These are phyloP conservation scores for Eupithecia centaureata DNA, from an alignment of 2,888 invertebrate species.

Conservation along the genomic window DNA sequence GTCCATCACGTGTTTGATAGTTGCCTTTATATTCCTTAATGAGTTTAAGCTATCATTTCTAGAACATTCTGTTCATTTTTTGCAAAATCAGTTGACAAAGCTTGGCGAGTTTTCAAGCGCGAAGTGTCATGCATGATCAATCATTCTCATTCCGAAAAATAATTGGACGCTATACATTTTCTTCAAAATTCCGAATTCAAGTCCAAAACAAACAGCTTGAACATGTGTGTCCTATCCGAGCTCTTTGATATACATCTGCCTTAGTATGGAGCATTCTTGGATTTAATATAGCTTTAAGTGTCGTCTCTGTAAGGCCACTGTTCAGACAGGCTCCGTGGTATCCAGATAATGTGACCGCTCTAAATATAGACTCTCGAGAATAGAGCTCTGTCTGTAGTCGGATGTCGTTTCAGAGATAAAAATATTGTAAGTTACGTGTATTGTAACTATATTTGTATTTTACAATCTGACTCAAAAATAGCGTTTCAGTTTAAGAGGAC, in stretches of 20 bases:
- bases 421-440: not conserved
- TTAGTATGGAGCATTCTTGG: slow-evolving; percentile 23
- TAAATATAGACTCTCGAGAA: slow-evolving; percentile 12
- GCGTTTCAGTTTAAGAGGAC: not conserved
- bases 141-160: not conserved
- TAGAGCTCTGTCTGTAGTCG: slow-evolving; percentile 3
- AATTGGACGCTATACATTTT: not conserved
- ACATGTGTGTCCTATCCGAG: not conserved
- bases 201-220: not conserved
- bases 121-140: not conserved
- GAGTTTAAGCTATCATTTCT: too few species aligned
- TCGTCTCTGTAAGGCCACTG: slow-evolving; percentile 29
- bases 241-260: slow-evolving; percentile 17
- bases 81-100: not conserved
- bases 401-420: not conserved
- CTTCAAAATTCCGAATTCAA: not conserved
- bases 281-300: slow-evolving; percentile 45
- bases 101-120: not conserved
- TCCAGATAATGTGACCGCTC: slow-evolving; percentile 13
- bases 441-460: not conserved
- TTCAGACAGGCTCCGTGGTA: slow-evolving; percentile 15
- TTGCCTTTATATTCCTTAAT: too few species aligned
- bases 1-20: too few species aligned
- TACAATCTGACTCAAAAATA: not conserved
- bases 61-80: too few species aligned